Conservation (phyloP, 2,888 invertebrate genomes). For the Xylophagus ater region DNA sequence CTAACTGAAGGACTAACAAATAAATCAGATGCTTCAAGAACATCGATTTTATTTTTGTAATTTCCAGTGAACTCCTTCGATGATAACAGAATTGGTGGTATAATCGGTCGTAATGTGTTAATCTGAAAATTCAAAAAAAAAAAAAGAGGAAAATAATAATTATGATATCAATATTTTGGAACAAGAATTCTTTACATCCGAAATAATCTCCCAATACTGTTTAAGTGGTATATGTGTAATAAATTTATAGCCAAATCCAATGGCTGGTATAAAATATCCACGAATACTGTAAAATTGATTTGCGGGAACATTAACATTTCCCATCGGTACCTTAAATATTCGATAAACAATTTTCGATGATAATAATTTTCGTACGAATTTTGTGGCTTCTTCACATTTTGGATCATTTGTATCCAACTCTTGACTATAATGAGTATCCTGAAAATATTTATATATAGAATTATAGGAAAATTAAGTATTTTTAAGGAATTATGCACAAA, state of each 20-base stretch:
- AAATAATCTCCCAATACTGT: conserved; percentile 22
- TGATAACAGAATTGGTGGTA: conserved; percentile 21
- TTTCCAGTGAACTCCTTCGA: conserved; percentile 21
- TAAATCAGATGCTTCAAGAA: conserved; percentile 24
- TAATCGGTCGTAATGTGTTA: conserved; percentile 12
- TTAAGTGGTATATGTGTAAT: conserved; percentile 24
- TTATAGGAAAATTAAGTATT: not conserved
- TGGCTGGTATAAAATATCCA: conserved; percentile 25
- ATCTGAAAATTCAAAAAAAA: conserved; percentile 8
- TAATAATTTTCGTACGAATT: conserved; percentile 21
- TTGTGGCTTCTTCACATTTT: conserved; percentile 16
- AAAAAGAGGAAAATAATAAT: not conserved
- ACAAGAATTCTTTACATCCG: conserved; percentile 23
- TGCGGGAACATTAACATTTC: conserved; percentile 19
- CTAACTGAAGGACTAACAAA: conserved; percentile 20
- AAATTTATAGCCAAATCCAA: conserved; percentile 25
- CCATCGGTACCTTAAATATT: conserved; percentile 20
- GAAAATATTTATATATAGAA: not conserved
- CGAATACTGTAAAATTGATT: conserved; percentile 24
- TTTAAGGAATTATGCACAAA: not conserved
- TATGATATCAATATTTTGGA: not conserved
- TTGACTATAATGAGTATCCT: conserved; percentile 19
- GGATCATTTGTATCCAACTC: conserved; percentile 14
- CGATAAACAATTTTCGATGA: conserved; percentile 25
- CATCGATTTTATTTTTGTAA: conserved; percentile 23